Conservation (phyloP, 2,888 invertebrate genomes). For the Ormyrus nitidulus region DNA sequence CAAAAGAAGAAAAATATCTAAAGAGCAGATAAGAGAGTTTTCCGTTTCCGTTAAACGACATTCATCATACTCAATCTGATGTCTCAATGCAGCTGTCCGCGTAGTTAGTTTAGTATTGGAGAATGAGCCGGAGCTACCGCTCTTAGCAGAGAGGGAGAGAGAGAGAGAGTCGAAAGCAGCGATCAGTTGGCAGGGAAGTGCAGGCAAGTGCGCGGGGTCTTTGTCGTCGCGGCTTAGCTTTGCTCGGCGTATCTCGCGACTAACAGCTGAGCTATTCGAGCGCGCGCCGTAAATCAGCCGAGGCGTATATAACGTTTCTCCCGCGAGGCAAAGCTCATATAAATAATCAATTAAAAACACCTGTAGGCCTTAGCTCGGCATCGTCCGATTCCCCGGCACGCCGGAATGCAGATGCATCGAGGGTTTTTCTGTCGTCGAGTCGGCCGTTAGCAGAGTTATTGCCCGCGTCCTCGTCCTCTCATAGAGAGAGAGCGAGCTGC, state of each 20-base stretch:
- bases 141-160: not conserved
- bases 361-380: conserved; percentile 62
- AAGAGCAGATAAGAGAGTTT: too few relatives aligned
- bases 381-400: conserved; percentile 7
- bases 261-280: not conserved
- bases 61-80: too few relatives aligned
- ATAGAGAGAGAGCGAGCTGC: not conserved
- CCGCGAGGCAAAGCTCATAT: conserved; percentile 65
- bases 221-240: not conserved
- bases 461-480: conserved; percentile 25
- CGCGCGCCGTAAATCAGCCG: conserved; percentile 61
- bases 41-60: too few relatives aligned
- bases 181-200: too few relatives aligned
- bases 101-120: too few relatives aligned
- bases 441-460: conserved; percentile 34
- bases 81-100: too few relatives aligned
- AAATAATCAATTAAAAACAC: conserved; percentile 75
- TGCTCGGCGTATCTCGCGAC: not conserved
- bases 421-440: not conserved
- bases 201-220: not conserved
- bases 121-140: not conserved
- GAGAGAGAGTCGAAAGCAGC: too few relatives aligned
- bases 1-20: too few relatives aligned
- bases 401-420: conserved; percentile 43
- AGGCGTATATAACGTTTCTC: not conserved